phyloP scores from a whole-genome alignment of 1,140 invertebrate genomes.

The Platyura marginata region DNA sequence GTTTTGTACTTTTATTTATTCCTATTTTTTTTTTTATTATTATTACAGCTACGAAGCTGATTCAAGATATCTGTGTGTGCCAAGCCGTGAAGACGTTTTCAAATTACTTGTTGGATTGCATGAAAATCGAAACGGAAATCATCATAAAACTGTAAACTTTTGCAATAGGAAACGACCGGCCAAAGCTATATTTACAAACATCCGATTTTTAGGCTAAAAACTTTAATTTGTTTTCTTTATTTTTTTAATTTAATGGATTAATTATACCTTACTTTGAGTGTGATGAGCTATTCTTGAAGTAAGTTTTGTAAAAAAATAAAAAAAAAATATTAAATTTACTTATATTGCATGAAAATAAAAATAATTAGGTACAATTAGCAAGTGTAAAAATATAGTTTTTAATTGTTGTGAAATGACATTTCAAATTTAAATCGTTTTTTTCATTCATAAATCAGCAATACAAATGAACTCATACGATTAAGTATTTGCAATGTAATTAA shows the following conservation, averaged over 20 bases:
- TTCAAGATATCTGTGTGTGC: slow-evolving; percentile 32
- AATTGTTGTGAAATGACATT: too few species aligned
- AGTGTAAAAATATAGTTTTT: too few species aligned
- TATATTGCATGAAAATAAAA: too few species aligned
- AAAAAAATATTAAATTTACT: too few species aligned
- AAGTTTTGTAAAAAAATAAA: neutral
- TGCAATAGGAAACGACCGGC: slow-evolving; percentile 38
- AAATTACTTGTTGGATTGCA: slow-evolving; percentile 36
- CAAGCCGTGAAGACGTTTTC: slow-evolving; percentile 35
- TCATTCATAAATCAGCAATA: too few species aligned
- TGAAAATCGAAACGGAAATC: slow-evolving; percentile 32
- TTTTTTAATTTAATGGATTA: neutral
- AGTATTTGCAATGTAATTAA: too few species aligned
- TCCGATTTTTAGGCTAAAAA: slow-evolving; percentile 34
- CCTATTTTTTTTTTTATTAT: neutral
- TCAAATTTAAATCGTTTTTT: too few species aligned
- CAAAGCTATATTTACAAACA: slow-evolving; percentile 36
- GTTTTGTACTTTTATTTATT: neutral
- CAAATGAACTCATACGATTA: too few species aligned
- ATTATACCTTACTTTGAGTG: neutral
- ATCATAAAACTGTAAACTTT: slow-evolving; percentile 33
- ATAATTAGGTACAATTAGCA: too few species aligned
- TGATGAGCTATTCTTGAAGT: neutral
- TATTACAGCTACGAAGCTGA: slow-evolving; percentile 33
- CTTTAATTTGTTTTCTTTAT: neutral